These are phyloP conservation scores for Tromatobia lineatoria DNA, from an alignment of 2,888 invertebrate species.

Conservation along the genomic window DNA sequence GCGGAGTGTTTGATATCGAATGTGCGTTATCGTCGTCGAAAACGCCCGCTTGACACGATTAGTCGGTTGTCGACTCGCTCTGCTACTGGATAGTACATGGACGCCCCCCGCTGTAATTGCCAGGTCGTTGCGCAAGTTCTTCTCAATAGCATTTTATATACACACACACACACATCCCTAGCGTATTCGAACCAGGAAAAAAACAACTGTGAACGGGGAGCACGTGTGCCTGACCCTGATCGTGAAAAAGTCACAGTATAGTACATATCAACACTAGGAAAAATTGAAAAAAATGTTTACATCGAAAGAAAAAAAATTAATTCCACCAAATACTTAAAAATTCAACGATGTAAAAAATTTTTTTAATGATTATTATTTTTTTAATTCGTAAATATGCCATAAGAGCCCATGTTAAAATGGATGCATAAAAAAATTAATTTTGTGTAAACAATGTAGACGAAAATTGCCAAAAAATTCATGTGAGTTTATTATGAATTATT, in stretches of 20 bases:
- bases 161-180: neutral
- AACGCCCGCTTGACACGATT: constrained; percentile 72
- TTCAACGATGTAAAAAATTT: too few species aligned
- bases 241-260: constrained; percentile 41
- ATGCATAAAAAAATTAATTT: too few species aligned
- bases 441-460: too few species aligned
- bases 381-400: too few species aligned
- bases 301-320: too few species aligned
- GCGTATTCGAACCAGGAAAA: constrained; percentile 24
- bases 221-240: constrained; percentile 28
- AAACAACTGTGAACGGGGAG: constrained; percentile 3
- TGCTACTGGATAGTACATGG: constrained; percentile 8
- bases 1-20: constrained; percentile 61
- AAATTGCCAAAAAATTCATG: too few species aligned
- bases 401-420: too few species aligned
- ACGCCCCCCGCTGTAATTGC: constrained; percentile 43
- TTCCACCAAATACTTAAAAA: too few species aligned
- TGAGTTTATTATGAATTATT: too few species aligned
- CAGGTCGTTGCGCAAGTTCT: constrained; percentile 56
- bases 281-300: too few species aligned
- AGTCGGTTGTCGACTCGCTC: constrained; percentile 43
- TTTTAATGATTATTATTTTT: too few species aligned
- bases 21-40: constrained; percentile 71
- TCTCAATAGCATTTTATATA: constrained; percentile 4
- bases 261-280: neutral